A percentile compares a stretch with the other conserved stretches of the same genome.
Evolutionary conservation across 2,113 vertebrate genomes (phyloP).

Genomic region (Myotis brandtii): DNA sequence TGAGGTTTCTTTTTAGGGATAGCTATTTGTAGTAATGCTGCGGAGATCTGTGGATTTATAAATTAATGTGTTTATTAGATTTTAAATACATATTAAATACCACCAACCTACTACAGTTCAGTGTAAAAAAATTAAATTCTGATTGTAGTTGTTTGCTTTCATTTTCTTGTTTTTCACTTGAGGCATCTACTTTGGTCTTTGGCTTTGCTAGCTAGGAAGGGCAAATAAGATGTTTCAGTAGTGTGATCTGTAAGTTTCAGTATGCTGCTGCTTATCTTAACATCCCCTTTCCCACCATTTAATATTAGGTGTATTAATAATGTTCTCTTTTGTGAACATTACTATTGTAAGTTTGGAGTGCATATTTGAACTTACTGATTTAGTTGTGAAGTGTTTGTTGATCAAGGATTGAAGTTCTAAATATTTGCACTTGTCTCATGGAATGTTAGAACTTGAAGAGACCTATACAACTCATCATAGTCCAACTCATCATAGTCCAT

Average conservation of each 20-base stretch:
- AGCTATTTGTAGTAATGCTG: neutral
- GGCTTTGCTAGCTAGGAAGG: neutral
- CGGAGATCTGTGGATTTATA: conserved; percentile 28
- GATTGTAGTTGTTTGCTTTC: neutral
- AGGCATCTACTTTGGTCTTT: neutral
- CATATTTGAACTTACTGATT: conserved; percentile 35
- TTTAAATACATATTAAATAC: neutral
- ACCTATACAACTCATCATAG: neutral
- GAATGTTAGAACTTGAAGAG: neutral
- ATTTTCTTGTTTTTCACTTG: conserved; percentile 27
- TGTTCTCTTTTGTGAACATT: neutral
- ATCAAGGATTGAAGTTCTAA: conserved; percentile 17
- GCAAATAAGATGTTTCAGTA: neutral
- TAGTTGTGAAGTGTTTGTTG: conserved; percentile 36
- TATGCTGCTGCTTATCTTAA: neutral
- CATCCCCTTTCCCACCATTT: neutral
- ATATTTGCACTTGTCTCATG: neutral
- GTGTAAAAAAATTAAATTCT: conserved; percentile 5
- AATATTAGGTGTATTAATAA: neutral
- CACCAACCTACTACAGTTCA: neutral
- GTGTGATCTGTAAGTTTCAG: neutral
- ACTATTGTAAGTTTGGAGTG: neutral
- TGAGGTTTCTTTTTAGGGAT: conserved; percentile 72
- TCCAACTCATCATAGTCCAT: neutral
- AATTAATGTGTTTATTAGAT: neutral